Base-by-base conservation (phyloP, 2,888 invertebrate genomes). In the Hirudinaria manillensis region DNA sequence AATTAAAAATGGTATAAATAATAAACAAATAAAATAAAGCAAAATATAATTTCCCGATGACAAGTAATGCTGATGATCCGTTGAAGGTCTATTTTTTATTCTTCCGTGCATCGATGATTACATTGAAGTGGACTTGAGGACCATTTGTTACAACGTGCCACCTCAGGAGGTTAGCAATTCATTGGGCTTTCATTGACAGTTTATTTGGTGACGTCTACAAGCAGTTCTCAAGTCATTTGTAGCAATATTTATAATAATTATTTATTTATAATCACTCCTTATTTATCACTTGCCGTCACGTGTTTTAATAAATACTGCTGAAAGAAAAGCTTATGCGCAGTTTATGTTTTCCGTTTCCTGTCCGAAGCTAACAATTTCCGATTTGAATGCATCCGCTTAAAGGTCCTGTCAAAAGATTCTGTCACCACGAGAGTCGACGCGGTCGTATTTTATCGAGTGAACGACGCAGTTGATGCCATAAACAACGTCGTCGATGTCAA, bases 101-200 rank as follows among this genome's bases (percentile, higher is more conserved):
- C 79, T 83, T 19, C 83, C 83, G n/a, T 83, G 83, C 74, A 82
- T 83, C 77, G 83, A 83, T 74, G 79, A 80, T 27, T 82, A 82
- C 77, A 81, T 80, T 2, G 83, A 83, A 76, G 82, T 84, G 19
- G 84, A 84, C 75, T 77, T 84, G 76, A 81, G 83, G 76, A 84
- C 83, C 10, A 82, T 84, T 70, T 85, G 86, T 4, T 86, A 86
- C 79, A 86, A 86, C 80, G 85, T 86, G 0, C 85, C 85, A 7
- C 84, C 85, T 38, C 86, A 86, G 75, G 83, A 83, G 81, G 83
- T 83, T 76, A 78, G 79, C 71, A 45, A 10, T 29, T 6, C 3
- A 45, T 45, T n/a, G n/a, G 10, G 13, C 6, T 61, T 10, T 27
- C 61, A 61, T 61, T 27, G 3, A 24, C 10, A 3, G 6, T 27